Percentiles rank a stretch among this genome's conserved stretches.
Evolutionary conservation across 1,140 invertebrate species (phyloP).

Genomic region (Nylanderia fulva): DNA sequence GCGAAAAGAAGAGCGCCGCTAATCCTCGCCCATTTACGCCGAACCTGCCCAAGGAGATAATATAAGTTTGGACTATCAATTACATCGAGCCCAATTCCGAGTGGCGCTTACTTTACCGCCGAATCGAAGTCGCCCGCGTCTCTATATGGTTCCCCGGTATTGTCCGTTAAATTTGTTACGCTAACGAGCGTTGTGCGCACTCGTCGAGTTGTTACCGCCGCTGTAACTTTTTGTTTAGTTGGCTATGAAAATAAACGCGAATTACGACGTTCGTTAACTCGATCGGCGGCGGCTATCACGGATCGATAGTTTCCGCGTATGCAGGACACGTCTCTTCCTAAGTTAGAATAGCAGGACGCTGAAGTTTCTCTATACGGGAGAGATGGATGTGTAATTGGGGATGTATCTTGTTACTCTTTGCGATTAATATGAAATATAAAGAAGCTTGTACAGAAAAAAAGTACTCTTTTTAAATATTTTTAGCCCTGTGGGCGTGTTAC

Average conservation of each 20-base stretch:
- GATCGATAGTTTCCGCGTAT: conserved; percentile 45
- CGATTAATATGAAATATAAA: not conserved
- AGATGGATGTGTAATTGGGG: conserved; percentile 20
- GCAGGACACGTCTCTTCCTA: conserved; percentile 23
- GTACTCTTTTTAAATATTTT: not conserved
- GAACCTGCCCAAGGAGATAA: conserved; percentile 52
- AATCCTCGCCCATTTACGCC: conserved; percentile 66
- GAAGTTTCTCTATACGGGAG: conserved; percentile 28
- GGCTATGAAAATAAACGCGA: conserved; percentile 51
- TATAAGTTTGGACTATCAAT: conserved; percentile 69
- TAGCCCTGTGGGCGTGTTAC: not conserved
- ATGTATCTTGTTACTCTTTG: not conserved
- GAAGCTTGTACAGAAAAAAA: too few relatives aligned
- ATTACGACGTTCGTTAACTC: conserved; percentile 47
- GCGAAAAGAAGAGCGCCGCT: conserved; percentile 24
- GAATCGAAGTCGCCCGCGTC: conserved; percentile 56
- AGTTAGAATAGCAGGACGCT: conserved; percentile 29
- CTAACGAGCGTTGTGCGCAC: conserved; percentile 43
- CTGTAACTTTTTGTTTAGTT: conserved; percentile 43
- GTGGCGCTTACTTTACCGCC: conserved; percentile 58
- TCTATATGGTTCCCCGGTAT: not conserved
- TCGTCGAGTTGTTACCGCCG: conserved; percentile 10
- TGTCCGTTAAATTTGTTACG: conserved; percentile 59
- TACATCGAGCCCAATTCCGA: conserved; percentile 62
- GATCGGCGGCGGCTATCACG: conserved; percentile 32